Conservation (phyloP, 2,113 vertebrate species). For the Ascaphus truei region DNA sequence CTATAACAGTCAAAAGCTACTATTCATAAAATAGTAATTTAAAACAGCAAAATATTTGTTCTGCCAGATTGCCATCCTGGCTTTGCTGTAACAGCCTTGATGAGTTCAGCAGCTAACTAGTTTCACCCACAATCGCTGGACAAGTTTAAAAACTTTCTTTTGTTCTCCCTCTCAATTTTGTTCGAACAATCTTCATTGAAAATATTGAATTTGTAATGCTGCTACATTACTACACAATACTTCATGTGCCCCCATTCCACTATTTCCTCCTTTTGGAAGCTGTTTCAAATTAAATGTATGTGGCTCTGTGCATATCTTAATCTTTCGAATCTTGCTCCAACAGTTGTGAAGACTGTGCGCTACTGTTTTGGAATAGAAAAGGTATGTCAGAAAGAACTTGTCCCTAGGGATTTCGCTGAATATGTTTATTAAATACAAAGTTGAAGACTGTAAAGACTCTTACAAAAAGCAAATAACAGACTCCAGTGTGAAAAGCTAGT, state of each 20-base stretch:
- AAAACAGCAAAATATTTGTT: slow-evolving; percentile 5
- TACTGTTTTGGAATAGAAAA: slow-evolving; percentile 45
- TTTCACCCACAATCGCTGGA: not conserved
- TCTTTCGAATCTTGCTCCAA: slow-evolving; percentile 42
- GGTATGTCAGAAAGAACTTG: slow-evolving; percentile 32
- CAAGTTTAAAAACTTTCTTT: not conserved
- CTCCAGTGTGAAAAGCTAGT: not conserved
- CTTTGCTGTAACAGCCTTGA: not conserved
- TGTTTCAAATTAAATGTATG: slow-evolving; percentile 27
- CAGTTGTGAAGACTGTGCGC: slow-evolving; percentile 24
- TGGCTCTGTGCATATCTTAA: slow-evolving; percentile 42
- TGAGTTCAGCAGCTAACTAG: not conserved
- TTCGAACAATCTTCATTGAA: no score
- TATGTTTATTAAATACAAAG: slow-evolving; percentile 25
- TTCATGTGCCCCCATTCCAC: not conserved
- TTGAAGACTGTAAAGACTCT: slow-evolving; percentile 28
- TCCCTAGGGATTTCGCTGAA: slow-evolving; percentile 22
- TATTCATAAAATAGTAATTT: slow-evolving; percentile 5
- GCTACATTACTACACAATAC: no score
- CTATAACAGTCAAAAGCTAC: not conserved
- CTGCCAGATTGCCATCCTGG: not conserved
- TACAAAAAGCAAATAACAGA: slow-evolving; percentile 1
- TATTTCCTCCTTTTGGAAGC: not conserved
- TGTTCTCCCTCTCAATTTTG: not conserved
- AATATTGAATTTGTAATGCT: no score